These are phyloP conservation scores for Chalcis sispes DNA, from an alignment of 2,888 invertebrate genomes.

Conservation along the genomic window DNA sequence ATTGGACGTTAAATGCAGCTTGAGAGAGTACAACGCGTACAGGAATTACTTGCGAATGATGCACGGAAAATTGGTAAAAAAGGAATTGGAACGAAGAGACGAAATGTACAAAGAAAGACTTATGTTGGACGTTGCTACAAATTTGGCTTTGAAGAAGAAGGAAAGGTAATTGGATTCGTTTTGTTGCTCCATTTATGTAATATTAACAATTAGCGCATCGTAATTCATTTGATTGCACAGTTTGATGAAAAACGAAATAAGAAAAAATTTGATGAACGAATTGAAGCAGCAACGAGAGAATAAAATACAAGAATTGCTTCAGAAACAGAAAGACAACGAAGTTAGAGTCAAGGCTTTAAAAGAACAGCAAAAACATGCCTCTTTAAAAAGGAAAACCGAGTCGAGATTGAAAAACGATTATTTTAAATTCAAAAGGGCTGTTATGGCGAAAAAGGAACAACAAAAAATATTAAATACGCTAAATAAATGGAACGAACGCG, in stretches of 20 bases:
- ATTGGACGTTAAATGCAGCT: conserved; percentile 74
- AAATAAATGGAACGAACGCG: conserved; percentile 41
- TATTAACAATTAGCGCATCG: not conserved
- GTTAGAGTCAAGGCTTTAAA: not conserved
- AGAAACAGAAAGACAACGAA: conserved; percentile 11
- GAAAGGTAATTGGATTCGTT: conserved; percentile 51
- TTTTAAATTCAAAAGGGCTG: conserved; percentile 1
- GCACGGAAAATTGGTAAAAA: conserved; percentile 64
- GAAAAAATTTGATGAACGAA: not conserved
- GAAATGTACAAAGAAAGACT: conserved; percentile 52
- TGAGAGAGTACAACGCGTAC: conserved; percentile 76
- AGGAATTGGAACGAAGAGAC: conserved; percentile 61
- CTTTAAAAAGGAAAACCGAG: conserved; percentile 14
- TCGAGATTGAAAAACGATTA: not conserved
- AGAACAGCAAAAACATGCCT: not conserved
- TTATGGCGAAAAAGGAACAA: conserved; percentile 36
- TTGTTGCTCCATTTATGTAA: not conserved
- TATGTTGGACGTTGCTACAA: conserved; percentile 49
- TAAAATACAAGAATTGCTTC: not conserved
- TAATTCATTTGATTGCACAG: conserved; percentile 9
- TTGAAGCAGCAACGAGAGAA: not conserved
- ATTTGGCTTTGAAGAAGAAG: conserved; percentile 28
- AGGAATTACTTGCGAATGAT: conserved; percentile 73
- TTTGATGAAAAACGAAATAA: conserved; percentile 44
- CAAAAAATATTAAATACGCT: conserved; percentile 41